These are phyloP conservation scores for Silurus lanzhouensis DNA, from an alignment of 2,797 vertebrate genomes.

Conservation along the genomic window DNA sequence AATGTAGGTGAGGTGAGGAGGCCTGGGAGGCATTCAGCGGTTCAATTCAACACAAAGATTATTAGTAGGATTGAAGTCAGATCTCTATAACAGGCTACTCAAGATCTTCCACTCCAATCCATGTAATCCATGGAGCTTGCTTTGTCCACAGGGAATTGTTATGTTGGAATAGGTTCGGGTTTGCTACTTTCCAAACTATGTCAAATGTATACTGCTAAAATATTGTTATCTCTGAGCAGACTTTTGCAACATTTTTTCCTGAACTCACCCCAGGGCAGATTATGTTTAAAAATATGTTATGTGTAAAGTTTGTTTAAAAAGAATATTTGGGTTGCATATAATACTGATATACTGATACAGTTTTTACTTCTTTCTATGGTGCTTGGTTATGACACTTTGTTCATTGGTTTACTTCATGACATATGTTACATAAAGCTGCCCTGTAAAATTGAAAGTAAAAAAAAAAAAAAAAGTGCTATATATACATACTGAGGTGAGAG, in stretches of 20 bases:
- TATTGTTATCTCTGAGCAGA: background rate
- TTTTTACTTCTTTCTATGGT: background rate
- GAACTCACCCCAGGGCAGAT: background rate
- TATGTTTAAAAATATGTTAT: background rate
- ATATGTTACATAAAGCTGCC: slow-evolving; percentile 4
- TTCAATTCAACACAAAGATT: too few species aligned
- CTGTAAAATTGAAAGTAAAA: background rate
- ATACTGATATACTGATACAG: background rate
- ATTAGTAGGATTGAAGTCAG: too few species aligned
- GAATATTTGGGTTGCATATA: background rate
- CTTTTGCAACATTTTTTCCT: background rate
- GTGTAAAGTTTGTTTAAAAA: background rate
- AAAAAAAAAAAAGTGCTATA: background rate
- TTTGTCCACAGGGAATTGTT: too few species aligned
- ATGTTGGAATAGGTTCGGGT: too few species aligned
- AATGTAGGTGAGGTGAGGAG: too few species aligned
- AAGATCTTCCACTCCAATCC: too few species aligned
- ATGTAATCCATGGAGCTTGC: too few species aligned
- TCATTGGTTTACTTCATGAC: background rate
- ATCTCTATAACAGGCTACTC: too few species aligned
- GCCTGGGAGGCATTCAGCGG: too few species aligned
- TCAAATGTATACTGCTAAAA: background rate
- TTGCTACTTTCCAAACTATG: background rate
- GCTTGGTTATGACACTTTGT: background rate
- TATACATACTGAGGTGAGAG: slow-evolving; percentile 3